These are phyloP conservation scores for Clupea harengus DNA, from an alignment of 2,113 vertebrate genomes.

Conservation along the genomic window DNA sequence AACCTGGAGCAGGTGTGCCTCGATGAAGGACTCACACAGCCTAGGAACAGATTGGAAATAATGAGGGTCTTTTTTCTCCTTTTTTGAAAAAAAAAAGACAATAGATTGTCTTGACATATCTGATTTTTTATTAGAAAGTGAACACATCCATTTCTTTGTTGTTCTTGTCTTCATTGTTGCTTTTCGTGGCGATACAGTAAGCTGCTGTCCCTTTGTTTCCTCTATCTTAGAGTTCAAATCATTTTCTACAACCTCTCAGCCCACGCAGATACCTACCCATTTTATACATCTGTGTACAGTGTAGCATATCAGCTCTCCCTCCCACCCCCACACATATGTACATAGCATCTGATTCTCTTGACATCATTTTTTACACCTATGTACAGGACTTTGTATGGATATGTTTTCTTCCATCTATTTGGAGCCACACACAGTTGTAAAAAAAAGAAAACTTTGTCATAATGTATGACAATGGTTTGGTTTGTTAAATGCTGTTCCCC, in stretches of 20 bases:
- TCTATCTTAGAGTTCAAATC: not conserved
- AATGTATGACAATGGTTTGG: constrained; percentile 5
- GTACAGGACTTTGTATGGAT: not conserved
- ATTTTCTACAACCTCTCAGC: constrained; percentile 18
- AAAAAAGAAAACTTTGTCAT: constrained; percentile 1
- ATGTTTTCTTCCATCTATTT: not conserved
- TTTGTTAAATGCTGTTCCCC: not conserved
- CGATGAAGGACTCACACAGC: not conserved
- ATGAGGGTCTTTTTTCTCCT: constrained; percentile 4
- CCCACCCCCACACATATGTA: constrained; percentile 2
- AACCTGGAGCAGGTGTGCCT: not conserved
- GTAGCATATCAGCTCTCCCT: not conserved
- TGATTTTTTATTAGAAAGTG: not conserved
- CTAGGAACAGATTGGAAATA: not conserved
- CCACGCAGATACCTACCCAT: constrained; percentile 9
- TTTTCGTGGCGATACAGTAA: not conserved
- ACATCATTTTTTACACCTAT: not conserved
- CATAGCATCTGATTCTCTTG: not conserved
- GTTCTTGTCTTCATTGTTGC: not conserved
- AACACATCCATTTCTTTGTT: not conserved
- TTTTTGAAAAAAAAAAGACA: not conserved
- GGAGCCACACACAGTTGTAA: not conserved
- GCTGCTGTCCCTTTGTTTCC: not conserved
- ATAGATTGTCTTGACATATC: not conserved
- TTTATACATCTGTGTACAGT: constrained; percentile 26